phyloP scores from a whole-genome alignment of 2,113 vertebrate genomes.

The Hylia prasina region DNA sequence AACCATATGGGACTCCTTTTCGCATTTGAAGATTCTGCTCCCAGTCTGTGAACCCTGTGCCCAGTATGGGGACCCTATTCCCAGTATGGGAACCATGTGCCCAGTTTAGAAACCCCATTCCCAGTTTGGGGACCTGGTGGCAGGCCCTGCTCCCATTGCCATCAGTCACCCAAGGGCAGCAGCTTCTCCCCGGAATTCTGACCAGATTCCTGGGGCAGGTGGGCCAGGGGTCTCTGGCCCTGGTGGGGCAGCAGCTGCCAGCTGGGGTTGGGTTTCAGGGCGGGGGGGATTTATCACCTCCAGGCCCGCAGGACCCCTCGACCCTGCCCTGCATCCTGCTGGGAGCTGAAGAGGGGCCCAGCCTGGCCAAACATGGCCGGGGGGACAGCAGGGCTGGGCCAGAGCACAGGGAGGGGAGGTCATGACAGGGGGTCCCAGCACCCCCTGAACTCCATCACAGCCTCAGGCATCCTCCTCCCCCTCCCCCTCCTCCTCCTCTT shows the following conservation, averaged over 20 bases:
- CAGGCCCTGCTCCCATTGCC: neutral
- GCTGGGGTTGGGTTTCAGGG: neutral
- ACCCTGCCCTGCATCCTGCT: neutral
- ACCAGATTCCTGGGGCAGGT: neutral
- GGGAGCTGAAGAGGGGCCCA: neutral
- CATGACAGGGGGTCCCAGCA: neutral
- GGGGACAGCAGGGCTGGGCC: neutral
- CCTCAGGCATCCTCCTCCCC: neutral
- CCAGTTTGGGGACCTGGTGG: neutral
- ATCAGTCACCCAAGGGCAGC: accelerated
- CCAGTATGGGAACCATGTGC: neutral
- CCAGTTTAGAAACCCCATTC: no score
- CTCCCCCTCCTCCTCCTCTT: neutral
- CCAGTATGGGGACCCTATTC: neutral
- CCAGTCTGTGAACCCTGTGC: neutral
- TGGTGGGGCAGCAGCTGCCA: neutral
- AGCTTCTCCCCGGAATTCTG: neutral
- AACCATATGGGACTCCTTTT: neutral
- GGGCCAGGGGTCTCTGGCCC: neutral
- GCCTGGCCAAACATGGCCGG: neutral
- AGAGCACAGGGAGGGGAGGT: neutral
- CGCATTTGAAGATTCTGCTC: accelerated
- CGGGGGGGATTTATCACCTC: neutral
- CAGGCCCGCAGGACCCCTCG: accelerated
- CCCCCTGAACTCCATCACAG: neutral